Percentiles rank a stretch among this genome's conserved stretches.
Conservation (phyloP, 2,113 vertebrate genomes). For the Arvicanthis niloticus region DNA sequence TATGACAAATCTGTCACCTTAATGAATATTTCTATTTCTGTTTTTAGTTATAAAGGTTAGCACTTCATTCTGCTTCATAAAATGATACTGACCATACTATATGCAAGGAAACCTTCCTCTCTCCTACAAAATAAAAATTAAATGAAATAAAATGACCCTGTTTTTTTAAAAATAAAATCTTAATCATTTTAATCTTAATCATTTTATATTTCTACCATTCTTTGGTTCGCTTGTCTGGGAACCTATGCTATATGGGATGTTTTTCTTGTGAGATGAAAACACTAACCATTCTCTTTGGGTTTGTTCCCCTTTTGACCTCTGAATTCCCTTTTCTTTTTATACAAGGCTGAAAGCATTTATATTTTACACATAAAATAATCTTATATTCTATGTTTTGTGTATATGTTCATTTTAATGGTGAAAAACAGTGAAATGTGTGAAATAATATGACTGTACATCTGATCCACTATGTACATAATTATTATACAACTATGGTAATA, state of each 20-base stretch:
- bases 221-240: background rate
- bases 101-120: background rate
- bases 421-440: background rate
- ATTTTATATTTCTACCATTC: background rate
- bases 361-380: background rate
- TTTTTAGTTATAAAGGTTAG: background rate
- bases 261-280: background rate
- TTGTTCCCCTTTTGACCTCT: background rate
- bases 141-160: no score
- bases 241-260: background rate
- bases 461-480: background rate
- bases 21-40: background rate
- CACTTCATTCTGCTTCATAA: background rate
- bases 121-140: background rate
- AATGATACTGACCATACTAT: background rate
- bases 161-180: background rate
- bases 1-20: background rate
- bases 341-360: background rate
- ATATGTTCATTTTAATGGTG: conserved; percentile 9
- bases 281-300: background rate
- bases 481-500: background rate
- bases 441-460: background rate
- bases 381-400: background rate
- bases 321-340: conserved; percentile 36
- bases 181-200: background rate